Evolutionary conservation across 2,113 vertebrate species (phyloP).

Genomic region (Prochilodus magdalenae): DNA sequence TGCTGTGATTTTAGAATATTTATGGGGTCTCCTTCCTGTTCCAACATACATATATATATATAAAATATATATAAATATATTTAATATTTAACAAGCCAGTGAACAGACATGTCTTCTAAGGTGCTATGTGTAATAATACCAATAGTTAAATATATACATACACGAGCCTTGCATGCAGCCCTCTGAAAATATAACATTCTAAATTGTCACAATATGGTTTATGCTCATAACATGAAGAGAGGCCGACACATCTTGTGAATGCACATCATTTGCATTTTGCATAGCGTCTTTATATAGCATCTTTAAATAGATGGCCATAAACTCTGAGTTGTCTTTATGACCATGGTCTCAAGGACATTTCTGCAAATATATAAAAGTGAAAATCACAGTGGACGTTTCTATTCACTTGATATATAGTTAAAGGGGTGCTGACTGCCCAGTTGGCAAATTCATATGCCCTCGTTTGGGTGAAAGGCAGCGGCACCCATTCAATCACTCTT

Average conservation of each 20-base stretch:
- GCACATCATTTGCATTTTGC: constrained; percentile 39
- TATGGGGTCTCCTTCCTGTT: too few species aligned
- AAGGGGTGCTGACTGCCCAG: not conserved
- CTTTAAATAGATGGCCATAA: constrained; percentile 42
- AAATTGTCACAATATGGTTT: not conserved
- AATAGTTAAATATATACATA: too few species aligned
- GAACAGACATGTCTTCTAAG: too few species aligned
- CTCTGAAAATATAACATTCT: not conserved
- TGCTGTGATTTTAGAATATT: too few species aligned
- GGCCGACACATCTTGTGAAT: constrained; percentile 13
- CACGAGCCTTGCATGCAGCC: too few species aligned
- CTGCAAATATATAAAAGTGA: too few species aligned
- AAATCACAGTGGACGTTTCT: not conserved
- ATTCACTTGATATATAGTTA: not conserved
- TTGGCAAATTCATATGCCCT: not conserved
- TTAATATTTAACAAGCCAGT: too few species aligned
- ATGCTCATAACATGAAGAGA: constrained; percentile 7
- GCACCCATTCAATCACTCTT: not conserved
- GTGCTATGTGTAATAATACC: too few species aligned
- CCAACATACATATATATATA: too few species aligned
- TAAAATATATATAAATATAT: too few species aligned
- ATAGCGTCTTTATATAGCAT: constrained; percentile 33
- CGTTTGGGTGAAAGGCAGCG: not conserved
- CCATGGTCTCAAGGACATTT: constrained; percentile 7
- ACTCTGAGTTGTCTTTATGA: not conserved